Conservation (phyloP, 2,797 vertebrate species). For the Myotis planiceps region DNA sequence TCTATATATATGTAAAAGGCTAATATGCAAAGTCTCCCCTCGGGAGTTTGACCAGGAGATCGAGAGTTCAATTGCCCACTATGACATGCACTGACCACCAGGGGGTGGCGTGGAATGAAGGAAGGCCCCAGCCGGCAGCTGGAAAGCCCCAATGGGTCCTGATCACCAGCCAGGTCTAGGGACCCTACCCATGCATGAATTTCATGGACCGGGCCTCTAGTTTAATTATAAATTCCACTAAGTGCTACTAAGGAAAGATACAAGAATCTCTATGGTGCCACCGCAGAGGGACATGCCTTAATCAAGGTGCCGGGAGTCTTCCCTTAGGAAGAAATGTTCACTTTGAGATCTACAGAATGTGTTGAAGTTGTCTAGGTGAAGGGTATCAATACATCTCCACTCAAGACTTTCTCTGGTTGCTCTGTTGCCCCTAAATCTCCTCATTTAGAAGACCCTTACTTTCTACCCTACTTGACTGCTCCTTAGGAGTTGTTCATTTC, state of each 20-base stretch:
- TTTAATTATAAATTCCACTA: neutral
- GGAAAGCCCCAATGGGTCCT: too few species aligned
- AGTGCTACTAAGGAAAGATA: neutral
- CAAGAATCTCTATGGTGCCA: neutral
- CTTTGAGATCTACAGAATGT: neutral
- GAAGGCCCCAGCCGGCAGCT: too few species aligned
- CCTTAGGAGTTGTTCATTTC: neutral
- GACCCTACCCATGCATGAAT: too few species aligned
- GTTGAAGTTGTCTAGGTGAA: neutral
- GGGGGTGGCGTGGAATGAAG: too few species aligned
- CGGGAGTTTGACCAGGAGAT: too few species aligned
- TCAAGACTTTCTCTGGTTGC: neutral
- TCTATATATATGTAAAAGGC: too few species aligned
- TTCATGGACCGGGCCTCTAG: too few species aligned
- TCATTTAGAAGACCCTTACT: neutral
- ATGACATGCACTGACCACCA: too few species aligned
- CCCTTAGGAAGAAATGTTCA: neutral
- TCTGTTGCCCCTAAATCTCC: neutral
- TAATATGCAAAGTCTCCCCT: too few species aligned
- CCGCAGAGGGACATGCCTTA: neutral
- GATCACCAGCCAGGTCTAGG: too few species aligned
- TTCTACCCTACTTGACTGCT: neutral
- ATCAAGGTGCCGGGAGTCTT: neutral
- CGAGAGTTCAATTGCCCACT: too few species aligned
- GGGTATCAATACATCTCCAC: neutral